Evolutionary conservation across 1,140 invertebrate species (phyloP), one percentile per base, ranked within the genome.

Genomic region (Ridgeia piscesae): DNA sequence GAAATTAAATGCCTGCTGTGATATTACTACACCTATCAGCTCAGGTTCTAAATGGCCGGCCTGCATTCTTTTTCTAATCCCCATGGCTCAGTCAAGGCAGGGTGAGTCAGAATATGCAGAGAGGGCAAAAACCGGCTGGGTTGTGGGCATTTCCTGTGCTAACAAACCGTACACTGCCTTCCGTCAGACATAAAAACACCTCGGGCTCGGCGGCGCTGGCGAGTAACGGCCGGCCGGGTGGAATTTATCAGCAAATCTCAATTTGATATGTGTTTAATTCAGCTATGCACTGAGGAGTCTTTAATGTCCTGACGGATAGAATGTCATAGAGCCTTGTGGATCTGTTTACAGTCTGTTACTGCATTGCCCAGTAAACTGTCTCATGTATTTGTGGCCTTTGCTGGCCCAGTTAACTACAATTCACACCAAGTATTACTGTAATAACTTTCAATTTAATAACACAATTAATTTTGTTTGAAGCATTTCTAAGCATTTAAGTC

Each of bases 181-280:
- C 58, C 58, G 2, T 77, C 58, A 77, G 58, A 21, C 58, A 77
- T 77, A 77, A 77, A 77, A 77, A 77, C 58, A 31, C 58, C 58
- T 31, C 2, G 58, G 58, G 58, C 58, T 21, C 14, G 17, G 58
- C 58, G 58, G 58, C 58, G 27, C 58, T 11, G 27, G 58, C 58
- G 27, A 77, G 17, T 31, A 77, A 77, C 27, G 27, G 58, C 58
- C 27, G 58, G 58, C 58, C 58, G 58, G 58, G 58, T 77, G 58
- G 58, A 77, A 77, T 77, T 77, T 77, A 77, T 77, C 58, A 77
- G 58, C 58, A 77, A 21, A 77, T 77, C 58, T 77, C 58, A 77
- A 21, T 77, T 77, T 77, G 58, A 77, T 77, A 77, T n/a, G 58
- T 77, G 58, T 77, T 77, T 77, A 77, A 77, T 77, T 77, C 58